Conservation (phyloP, 1,140 invertebrate species). For the Zaprionus capensis region DNA sequence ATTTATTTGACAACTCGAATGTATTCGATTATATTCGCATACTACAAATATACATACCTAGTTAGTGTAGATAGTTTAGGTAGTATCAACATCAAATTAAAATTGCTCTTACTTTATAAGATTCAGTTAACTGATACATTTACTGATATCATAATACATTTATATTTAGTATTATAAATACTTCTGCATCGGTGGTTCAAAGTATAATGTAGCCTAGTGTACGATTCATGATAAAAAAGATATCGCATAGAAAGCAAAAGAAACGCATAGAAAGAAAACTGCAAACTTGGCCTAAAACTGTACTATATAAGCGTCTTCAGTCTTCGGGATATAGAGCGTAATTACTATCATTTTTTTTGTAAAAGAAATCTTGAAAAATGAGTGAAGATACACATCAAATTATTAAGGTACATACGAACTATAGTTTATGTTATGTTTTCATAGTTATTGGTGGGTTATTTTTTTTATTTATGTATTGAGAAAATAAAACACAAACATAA, state of each 20-base stretch:
- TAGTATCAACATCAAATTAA: not conserved
- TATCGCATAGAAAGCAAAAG: not conserved
- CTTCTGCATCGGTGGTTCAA: slow-evolving; percentile 3
- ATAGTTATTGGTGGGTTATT: slow-evolving; percentile 4
- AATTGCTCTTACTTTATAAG: not conserved
- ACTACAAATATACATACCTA: slow-evolving; percentile 15
- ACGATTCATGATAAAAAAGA: slow-evolving; percentile 15
- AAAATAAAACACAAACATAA: not conserved
- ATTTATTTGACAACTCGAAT: slow-evolving; percentile 10
- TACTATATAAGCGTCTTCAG: slow-evolving; percentile 16
- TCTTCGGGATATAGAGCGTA: slow-evolving; percentile 21
- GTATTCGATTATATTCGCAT: not conserved
- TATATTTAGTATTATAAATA: slow-evolving; percentile 3
- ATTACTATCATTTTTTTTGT: not conserved
- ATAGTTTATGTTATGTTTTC: slow-evolving; percentile 12
- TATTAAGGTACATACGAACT: not conserved
- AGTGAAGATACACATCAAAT: not conserved
- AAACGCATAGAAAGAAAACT: too few species aligned
- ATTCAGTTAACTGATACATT: not conserved
- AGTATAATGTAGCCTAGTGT: not conserved
- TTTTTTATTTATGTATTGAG: not conserved
- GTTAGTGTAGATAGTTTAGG: not conserved
- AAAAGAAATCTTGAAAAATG: not conserved
- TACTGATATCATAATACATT: not conserved
- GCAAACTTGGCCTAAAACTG: not conserved